Conservation (phyloP, 1,140 invertebrate species). For the Cydia amplana region DNA sequence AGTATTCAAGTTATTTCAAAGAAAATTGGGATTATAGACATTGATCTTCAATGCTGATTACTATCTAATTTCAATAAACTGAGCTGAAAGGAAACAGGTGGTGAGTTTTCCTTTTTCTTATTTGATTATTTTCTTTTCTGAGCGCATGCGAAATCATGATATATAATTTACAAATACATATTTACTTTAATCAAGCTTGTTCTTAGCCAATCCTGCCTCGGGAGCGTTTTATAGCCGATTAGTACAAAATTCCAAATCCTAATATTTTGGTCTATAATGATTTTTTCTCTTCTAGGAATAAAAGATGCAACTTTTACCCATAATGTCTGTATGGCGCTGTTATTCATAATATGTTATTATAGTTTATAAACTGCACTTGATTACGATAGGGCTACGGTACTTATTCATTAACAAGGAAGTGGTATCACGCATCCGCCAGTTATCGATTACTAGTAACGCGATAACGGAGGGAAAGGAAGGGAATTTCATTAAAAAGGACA, state of each 20-base stretch:
- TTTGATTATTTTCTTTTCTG: background rate
- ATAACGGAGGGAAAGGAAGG: slow-evolving; percentile 11
- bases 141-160: too few relatives aligned
- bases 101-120: background rate
- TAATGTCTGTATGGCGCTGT: too few relatives aligned
- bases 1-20: background rate
- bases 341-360: too few relatives aligned
- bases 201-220: too few relatives aligned
- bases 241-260: too few relatives aligned
- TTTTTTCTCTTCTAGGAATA: too few relatives aligned
- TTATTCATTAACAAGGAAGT: slow-evolving; percentile 18
- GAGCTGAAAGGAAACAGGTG: background rate
- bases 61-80: background rate
- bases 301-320: too few relatives aligned
- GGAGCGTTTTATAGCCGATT: too few relatives aligned
- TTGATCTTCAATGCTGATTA: background rate
- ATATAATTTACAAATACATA: too few relatives aligned
- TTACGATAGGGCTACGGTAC: background rate
- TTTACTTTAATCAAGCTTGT: too few relatives aligned
- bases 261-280: too few relatives aligned
- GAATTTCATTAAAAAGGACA: background rate
- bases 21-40: background rate
- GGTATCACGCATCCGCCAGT: background rate
- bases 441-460: slow-evolving; percentile 14
- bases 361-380: too few relatives aligned